These are phyloP conservation scores for Heteropelma amictum DNA, from an alignment of 2,888 invertebrate genomes.

Conservation along the genomic window DNA sequence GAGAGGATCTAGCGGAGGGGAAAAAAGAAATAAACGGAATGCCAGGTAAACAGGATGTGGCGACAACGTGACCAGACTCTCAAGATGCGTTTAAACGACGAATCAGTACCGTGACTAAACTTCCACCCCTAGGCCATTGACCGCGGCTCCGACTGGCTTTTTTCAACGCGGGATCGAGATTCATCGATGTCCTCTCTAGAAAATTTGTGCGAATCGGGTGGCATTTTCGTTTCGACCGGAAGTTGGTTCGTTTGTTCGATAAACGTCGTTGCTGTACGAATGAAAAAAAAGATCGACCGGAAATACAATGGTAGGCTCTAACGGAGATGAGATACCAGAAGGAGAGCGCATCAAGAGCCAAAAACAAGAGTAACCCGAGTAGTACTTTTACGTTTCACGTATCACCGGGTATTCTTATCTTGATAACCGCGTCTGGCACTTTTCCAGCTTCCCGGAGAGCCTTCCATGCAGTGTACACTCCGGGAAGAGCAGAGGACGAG, in stretches of 20 bases:
- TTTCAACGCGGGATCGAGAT: too few relatives aligned
- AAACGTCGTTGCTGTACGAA: too few relatives aligned
- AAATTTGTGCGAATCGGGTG: too few relatives aligned
- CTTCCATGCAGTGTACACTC: not conserved
- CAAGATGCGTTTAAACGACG: slow-evolving; percentile 44
- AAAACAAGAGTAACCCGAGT: slow-evolving; percentile 40
- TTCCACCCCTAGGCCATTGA: too few relatives aligned
- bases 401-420: slow-evolving; percentile 60
- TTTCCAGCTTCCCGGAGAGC: slow-evolving; percentile 54
- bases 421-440: slow-evolving; percentile 62
- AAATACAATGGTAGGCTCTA: too few relatives aligned
- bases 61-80: slow-evolving; percentile 63
- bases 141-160: too few relatives aligned
- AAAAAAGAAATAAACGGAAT: slow-evolving; percentile 6
- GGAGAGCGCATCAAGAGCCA: not conserved
- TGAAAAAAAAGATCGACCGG: too few relatives aligned
- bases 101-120: too few relatives aligned
- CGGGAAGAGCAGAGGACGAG: not conserved
- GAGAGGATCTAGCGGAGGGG: slow-evolving; percentile 12
- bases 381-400: slow-evolving; percentile 58
- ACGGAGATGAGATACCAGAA: slow-evolving; percentile 5
- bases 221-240: too few relatives aligned
- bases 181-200: too few relatives aligned
- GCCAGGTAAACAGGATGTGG: slow-evolving; percentile 58
- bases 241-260: too few relatives aligned